Evolutionary conservation across 2,888 invertebrate species (phyloP).

Genomic region (Yponomeuta evonymella): DNA sequence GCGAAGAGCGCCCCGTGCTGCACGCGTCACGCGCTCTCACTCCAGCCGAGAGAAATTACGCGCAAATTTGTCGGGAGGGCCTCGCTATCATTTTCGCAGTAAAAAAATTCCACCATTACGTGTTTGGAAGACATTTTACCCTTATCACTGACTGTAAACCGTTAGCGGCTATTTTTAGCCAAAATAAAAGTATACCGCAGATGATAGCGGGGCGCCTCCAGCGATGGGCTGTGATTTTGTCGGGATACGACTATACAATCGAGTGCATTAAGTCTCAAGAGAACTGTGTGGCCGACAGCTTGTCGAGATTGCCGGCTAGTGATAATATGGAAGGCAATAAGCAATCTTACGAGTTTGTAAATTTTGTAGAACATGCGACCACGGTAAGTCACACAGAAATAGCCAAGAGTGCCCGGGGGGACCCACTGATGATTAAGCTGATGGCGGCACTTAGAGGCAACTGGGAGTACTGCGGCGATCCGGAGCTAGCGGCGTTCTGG

Average conservation of each 20-base stretch:
- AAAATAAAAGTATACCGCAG: background rate
- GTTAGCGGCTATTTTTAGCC: background rate
- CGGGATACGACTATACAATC: no score
- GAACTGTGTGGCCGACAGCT: background rate
- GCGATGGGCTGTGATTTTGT: slow-evolving; percentile 12
- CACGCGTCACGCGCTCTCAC: slow-evolving; percentile 1
- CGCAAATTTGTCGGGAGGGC: slow-evolving; percentile 8
- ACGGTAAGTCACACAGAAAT: background rate
- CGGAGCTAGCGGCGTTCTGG: background rate
- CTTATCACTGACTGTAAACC: slow-evolving; percentile 4
- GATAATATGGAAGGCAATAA: background rate
- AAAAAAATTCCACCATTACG: background rate
- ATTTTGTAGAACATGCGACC: background rate
- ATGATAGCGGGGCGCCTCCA: slow-evolving; percentile 13
- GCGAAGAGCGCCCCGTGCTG: slow-evolving; percentile 6
- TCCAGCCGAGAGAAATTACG: background rate
- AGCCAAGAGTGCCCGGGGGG: background rate
- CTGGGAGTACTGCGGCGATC: background rate
- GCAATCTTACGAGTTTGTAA: background rate
- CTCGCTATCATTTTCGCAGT: slow-evolving; percentile 2
- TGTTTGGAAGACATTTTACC: slow-evolving; percentile 6
- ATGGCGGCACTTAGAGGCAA: background rate
- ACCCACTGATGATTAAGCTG: background rate
- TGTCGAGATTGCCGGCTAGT: background rate
- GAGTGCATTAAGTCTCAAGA: background rate